These are phyloP conservation scores for Erebia palarica DNA, from an alignment of 2,888 invertebrate species.

Conservation along the genomic window DNA sequence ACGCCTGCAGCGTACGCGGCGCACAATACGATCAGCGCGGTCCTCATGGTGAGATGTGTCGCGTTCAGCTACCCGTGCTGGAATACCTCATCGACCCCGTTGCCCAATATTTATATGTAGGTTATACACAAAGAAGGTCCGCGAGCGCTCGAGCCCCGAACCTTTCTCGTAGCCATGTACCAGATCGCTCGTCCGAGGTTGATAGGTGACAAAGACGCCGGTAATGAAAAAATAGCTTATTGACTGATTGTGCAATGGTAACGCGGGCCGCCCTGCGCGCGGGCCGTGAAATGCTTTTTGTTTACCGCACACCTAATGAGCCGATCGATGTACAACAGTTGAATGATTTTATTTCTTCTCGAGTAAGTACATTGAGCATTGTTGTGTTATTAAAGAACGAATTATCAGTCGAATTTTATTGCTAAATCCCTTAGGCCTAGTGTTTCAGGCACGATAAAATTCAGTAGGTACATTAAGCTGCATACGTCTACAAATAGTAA, in stretches of 20 bases:
- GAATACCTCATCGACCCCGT: conserved; percentile 72
- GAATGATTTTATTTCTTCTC: conserved; percentile 1
- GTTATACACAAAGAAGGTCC: conserved; percentile 57
- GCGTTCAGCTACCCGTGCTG: conserved; percentile 59
- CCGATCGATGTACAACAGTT: background rate
- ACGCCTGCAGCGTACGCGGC: conserved; percentile 56
- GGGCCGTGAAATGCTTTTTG: conserved; percentile 3
- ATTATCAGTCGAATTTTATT: no score
- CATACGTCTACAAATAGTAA: no score
- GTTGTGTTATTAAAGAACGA: no score
- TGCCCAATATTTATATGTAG: conserved; percentile 79
- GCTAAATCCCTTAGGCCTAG: no score
- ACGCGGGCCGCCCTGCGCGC: conserved; percentile 30
- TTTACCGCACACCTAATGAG: background rate
- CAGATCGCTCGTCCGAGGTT: conserved; percentile 75
- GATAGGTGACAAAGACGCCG: conserved; percentile 71
- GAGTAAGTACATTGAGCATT: no score
- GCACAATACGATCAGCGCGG: conserved; percentile 56
- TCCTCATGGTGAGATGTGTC: conserved; percentile 70
- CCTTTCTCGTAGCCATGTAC: conserved; percentile 77
- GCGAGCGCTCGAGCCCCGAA: conserved; percentile 56
- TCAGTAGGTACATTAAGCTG: no score
- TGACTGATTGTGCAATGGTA: conserved; percentile 57
- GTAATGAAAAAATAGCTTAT: conserved; percentile 63
- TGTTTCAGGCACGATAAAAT: no score